Conservation (phyloP, 2,797 vertebrate genomes). For the Acanthurus leucopareius region DNA sequence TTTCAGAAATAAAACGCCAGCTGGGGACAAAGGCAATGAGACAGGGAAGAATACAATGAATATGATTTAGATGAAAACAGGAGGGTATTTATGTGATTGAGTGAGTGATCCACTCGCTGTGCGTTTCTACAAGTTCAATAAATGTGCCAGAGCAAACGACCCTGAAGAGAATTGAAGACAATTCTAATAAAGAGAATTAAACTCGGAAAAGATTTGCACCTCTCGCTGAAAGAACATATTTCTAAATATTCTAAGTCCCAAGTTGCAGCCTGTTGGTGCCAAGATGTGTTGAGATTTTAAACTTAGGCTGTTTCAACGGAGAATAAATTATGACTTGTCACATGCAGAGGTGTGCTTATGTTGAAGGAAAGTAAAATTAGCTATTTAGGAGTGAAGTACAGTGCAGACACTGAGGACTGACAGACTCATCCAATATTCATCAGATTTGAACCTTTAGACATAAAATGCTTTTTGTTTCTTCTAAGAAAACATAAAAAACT, state of each 20-base stretch:
- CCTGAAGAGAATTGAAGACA: neutral
- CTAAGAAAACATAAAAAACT: too few species aligned
- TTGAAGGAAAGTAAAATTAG: conserved; percentile 22
- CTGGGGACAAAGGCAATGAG: neutral
- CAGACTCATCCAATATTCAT: neutral
- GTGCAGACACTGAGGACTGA: conserved; percentile 3
- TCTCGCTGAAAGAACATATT: neutral
- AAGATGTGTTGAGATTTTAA: conserved; percentile 28
- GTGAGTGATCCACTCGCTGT: neutral
- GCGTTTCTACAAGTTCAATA: neutral
- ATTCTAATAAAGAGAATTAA: neutral
- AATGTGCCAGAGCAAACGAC: neutral
- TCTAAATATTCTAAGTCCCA: conserved; percentile 10
- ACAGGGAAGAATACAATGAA: neutral
- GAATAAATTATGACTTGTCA: conserved; percentile 62
- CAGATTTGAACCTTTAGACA: too few species aligned
- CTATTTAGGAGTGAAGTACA: neutral
- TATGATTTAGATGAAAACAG: neutral
- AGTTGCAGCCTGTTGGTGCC: conserved; percentile 14
- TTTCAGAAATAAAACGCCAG: conserved; percentile 4
- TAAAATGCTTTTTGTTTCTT: too few species aligned
- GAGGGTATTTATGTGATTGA: neutral
- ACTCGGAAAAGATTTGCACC: conserved; percentile 13
- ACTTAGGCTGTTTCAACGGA: conserved; percentile 47
- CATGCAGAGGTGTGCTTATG: conserved; percentile 33